phyloP scores from a whole-genome alignment of 2,113 vertebrate species.

The Eurystomus gularis region DNA sequence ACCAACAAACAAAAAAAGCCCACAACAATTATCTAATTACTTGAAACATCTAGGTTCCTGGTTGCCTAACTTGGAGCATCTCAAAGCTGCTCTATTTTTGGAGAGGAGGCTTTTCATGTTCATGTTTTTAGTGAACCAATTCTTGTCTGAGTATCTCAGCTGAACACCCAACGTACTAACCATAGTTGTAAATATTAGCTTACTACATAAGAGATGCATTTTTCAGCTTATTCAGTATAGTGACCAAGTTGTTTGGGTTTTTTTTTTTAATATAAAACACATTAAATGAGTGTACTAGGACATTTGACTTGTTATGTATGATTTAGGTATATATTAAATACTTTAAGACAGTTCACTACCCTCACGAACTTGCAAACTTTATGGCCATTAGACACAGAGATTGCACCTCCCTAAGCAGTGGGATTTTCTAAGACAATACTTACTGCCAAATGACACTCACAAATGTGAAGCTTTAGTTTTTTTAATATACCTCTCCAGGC shows the following conservation, averaged over 20 bases:
- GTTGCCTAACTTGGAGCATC: not conserved
- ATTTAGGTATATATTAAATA: not conserved
- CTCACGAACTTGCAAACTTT: not conserved
- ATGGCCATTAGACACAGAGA: not conserved
- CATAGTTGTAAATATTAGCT: not conserved
- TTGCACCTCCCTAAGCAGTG: fast-evolving
- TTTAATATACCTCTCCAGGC: not conserved
- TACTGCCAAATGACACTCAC: not conserved
- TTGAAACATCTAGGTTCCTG: not conserved
- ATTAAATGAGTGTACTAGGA: not conserved
- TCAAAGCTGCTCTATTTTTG: not conserved
- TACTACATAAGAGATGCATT: not conserved
- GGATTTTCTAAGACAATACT: not conserved
- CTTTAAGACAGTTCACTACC: not conserved
- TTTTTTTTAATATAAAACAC: not conserved
- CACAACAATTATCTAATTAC: not conserved
- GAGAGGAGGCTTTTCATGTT: not conserved
- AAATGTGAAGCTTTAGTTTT: not conserved
- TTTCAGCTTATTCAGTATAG: not conserved
- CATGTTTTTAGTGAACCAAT: not conserved
- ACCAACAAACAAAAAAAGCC: not conserved
- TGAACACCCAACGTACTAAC: not conserved
- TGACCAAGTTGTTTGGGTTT: not conserved
- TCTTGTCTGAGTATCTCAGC: not conserved
- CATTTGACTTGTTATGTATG: not conserved